Percentiles rank a stretch among this genome's conserved stretches.
These are phyloP conservation scores for Nematostella vectensis DNA, from an alignment of 92 coral and sea anemone genomes.

Conservation along the genomic window DNA sequence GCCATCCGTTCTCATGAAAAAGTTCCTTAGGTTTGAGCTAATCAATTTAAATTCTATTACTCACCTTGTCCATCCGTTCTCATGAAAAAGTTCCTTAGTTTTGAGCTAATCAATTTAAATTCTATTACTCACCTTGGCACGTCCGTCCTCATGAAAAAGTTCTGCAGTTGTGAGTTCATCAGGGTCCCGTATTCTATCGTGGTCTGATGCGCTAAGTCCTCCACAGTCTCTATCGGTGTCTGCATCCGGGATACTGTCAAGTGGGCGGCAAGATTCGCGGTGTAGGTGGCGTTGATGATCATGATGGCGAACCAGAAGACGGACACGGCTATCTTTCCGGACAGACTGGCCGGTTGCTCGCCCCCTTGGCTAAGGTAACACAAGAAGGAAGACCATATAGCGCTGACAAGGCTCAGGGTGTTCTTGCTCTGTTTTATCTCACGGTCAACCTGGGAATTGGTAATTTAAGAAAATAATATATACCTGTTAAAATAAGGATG, in stretches of 20 bases:
- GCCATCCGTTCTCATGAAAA: too few relatives aligned
- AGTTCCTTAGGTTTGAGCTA: too few relatives aligned
- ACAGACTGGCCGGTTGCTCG: constrained; percentile 45
- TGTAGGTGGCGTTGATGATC: constrained; percentile 76
- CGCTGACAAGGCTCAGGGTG: constrained; percentile 41
- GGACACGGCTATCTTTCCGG: constrained; percentile 51
- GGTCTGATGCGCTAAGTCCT: constrained; percentile 46
- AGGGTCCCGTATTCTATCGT: constrained; percentile 52
- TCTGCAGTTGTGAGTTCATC: constrained; percentile 55
- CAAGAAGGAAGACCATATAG: constrained; percentile 64
- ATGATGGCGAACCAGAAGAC: constrained; percentile 71
- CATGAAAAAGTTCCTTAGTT: too few relatives aligned
- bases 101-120: too few relatives aligned
- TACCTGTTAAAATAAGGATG: too few relatives aligned
- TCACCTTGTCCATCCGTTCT: too few relatives aligned
- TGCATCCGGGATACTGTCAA: constrained; percentile 71
- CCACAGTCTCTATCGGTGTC: constrained; percentile 55
- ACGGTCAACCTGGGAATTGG: constrained; percentile 20
- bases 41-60: too few relatives aligned
- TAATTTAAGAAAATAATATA: too few relatives aligned
- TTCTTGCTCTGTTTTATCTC: constrained; percentile 28
- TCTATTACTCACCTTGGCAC: constrained; percentile 58
- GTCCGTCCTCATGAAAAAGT: constrained; percentile 51
- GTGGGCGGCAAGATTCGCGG: constrained; percentile 69
- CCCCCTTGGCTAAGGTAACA: constrained; percentile 56